phyloP scores from a whole-genome alignment of 2,113 vertebrate species.

The Sinocyclocheilus maitianheensis region DNA sequence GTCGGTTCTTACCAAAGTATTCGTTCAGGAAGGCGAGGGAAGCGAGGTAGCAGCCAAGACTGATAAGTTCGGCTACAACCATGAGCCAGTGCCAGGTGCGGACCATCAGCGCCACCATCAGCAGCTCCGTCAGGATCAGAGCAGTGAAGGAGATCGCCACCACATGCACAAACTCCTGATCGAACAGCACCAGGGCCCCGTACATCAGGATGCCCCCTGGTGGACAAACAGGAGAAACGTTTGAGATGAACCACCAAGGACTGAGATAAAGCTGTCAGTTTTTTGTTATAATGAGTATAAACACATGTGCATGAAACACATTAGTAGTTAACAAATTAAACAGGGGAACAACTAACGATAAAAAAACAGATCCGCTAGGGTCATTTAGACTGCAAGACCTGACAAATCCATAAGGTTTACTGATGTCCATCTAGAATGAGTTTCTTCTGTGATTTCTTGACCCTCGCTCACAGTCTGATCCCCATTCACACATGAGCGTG shows the following conservation, averaged over 20 bases:
- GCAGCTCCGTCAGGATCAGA: slow-evolving; percentile 92
- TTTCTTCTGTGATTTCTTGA: neutral
- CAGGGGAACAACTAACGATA: neutral
- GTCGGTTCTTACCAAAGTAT: slow-evolving; percentile 86
- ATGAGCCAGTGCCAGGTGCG: slow-evolving; percentile 98
- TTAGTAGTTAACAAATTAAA: neutral
- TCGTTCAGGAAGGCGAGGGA: slow-evolving; percentile 96
- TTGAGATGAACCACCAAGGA: neutral
- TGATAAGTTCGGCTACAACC: slow-evolving; percentile 93
- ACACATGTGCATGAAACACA: neutral
- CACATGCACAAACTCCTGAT: slow-evolving; percentile 95
- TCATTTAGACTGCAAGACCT: slow-evolving; percentile 2
- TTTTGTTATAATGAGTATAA: neutral
- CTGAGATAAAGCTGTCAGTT: neutral
- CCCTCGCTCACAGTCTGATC: neutral
- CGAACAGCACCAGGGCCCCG: slow-evolving; percentile 91
- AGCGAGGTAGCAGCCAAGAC: slow-evolving; percentile 92
- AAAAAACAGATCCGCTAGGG: neutral
- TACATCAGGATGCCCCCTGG: slow-evolving; percentile 97
- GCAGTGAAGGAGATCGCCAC: slow-evolving; percentile 98
- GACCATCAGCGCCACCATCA: slow-evolving; percentile 96
- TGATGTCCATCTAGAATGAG: neutral
- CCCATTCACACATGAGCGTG: slow-evolving; percentile 7
- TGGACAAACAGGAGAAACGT: slow-evolving; percentile 52
- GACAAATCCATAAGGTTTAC: slow-evolving; percentile 12